Evolutionary conservation across 2,113 vertebrate species (phyloP), one percentile per base, ranked within the genome.

Genomic region (Melanerpes aurifrons): DNA sequence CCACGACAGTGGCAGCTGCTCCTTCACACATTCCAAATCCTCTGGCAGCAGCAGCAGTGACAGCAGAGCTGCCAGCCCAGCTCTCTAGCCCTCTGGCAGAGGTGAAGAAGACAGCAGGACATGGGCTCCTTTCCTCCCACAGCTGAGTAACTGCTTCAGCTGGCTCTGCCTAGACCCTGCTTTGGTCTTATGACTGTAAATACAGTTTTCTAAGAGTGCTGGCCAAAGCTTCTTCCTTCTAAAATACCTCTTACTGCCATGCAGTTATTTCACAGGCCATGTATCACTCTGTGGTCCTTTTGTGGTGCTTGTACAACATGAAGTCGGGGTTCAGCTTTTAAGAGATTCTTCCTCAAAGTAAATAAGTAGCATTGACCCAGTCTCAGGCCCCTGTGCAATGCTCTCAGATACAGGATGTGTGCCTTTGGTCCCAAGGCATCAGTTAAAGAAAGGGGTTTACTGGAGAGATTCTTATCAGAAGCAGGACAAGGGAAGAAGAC

Each of bases 141-240:
- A 67, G 47, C 84, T 62, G 61, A 85, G 31, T 45, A 56, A 54
- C 40, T 87, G 78, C 85, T 95, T 95, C 73, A 47, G 47, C 92
- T 95, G 95, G 91, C 87, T 87, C 82, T 82, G 9, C 32, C 50
- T 62, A 82, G 50, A 67, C 82, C 75, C 91, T 89, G 89, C 50
- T 59, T 76, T 50, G 57, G 56, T 82, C 64, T 95, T 82, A 66
- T 6, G 9, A 71, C n/a, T 57, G 64, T 76, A 95, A 92, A 93
- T 63, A 62, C 0, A 75, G 35, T 82, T 84, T 81, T 78, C 70
- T 86, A 66, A 64, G 63, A 84, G 40, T 11, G 6, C 17, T 82
- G 78, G 71, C 64, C 64, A 87, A 80, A 89, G 24, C 10, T 50
- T 16, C 57, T 85, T 79, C 10, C 54, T 79, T 84, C 37, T 62